phyloP scores from a whole-genome alignment of 2,113 vertebrate genomes.

The Pagrus major region DNA sequence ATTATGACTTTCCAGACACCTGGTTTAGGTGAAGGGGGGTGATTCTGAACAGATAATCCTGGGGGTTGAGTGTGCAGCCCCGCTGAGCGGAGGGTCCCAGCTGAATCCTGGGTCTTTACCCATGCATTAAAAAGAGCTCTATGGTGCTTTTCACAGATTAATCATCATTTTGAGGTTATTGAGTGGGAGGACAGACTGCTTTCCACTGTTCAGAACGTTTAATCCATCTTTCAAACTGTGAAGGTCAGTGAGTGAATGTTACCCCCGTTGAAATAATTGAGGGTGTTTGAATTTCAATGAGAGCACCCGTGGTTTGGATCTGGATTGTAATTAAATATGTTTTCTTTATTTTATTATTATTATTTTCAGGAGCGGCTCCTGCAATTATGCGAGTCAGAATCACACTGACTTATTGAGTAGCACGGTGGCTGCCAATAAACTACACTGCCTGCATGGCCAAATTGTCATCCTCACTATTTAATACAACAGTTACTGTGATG shows the following conservation, averaged over 20 bases:
- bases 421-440: conserved; percentile 37
- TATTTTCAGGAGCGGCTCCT: conserved; percentile 21
- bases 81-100: conserved; percentile 54
- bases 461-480: conserved; percentile 29
- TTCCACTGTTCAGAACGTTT: conserved; percentile 77
- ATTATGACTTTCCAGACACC: conserved; percentile 49
- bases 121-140: conserved; percentile 74
- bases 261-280: conserved; percentile 71
- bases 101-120: conserved; percentile 71
- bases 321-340: conserved; percentile 60
- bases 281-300: conserved; percentile 72
- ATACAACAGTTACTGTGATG: conserved; percentile 14
- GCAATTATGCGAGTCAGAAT: conserved; percentile 36
- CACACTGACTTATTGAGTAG: conserved; percentile 47
- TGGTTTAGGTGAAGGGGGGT: conserved; percentile 56
- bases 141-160: conserved; percentile 80
- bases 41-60: conserved; percentile 60
- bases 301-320: conserved; percentile 41
- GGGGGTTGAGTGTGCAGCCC: conserved; percentile 42
- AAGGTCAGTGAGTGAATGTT: conserved; percentile 82
- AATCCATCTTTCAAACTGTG: conserved; percentile 85
- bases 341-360: conserved; percentile 25
- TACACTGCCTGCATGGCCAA: conserved; percentile 6
- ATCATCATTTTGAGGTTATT: conserved; percentile 86
- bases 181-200: conserved; percentile 81